A percentile compares a stretch with the other conserved stretches of the same genome.
phyloP scores from a whole-genome alignment of 2,888 invertebrate genomes.

The Phyto melanocephala region DNA sequence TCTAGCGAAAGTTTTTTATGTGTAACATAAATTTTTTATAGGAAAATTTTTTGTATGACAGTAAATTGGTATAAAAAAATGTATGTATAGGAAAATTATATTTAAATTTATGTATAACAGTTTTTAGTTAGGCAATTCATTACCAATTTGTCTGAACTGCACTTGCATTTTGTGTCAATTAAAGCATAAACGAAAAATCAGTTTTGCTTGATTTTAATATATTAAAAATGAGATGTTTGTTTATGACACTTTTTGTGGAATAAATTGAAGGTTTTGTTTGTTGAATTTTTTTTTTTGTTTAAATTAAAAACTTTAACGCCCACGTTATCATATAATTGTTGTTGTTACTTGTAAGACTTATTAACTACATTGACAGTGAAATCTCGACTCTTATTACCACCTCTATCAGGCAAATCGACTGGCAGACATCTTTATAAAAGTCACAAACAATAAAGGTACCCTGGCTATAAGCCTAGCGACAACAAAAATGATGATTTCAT shows the following conservation, averaged over 20 bases:
- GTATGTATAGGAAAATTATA: too few relatives aligned
- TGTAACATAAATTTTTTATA: too few relatives aligned
- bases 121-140: too few relatives aligned
- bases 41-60: too few relatives aligned
- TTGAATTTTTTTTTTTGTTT: background rate
- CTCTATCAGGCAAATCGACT: background rate
- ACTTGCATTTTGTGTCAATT: background rate
- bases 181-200: background rate
- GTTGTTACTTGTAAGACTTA: slow-evolving; percentile 28
- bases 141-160: too few relatives aligned
- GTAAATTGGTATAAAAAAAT: too few relatives aligned
- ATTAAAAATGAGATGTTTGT: slow-evolving; percentile 36
- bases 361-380: slow-evolving; percentile 58
- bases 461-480: slow-evolving; percentile 17
- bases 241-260: slow-evolving; percentile 8
- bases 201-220: slow-evolving; percentile 18
- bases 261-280: slow-evolving; percentile 50
- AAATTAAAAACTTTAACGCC: too few relatives aligned
- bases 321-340: slow-evolving; percentile 14
- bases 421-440: background rate
- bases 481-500: slow-evolving; percentile 47
- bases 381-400: slow-evolving; percentile 50
- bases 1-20: too few relatives aligned
- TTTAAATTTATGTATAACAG: too few relatives aligned
- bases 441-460: background rate